These are phyloP conservation scores for Volucella zonaria DNA, from an alignment of 2,888 invertebrate species.

Conservation along the genomic window DNA sequence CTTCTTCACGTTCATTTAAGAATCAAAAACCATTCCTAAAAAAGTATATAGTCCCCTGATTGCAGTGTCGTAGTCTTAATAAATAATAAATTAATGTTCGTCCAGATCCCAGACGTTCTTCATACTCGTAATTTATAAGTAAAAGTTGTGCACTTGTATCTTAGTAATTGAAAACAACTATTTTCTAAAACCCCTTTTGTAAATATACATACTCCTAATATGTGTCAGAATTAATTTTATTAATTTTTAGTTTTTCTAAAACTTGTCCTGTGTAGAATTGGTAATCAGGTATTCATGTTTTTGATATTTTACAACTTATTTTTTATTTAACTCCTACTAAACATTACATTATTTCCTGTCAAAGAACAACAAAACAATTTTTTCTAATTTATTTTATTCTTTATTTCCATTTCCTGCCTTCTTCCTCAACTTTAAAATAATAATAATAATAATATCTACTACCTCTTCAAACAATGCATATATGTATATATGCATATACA, in stretches of 20 bases:
- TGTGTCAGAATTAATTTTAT: too few species aligned
- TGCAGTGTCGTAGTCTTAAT: conserved; percentile 5
- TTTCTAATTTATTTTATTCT: conserved; percentile 53
- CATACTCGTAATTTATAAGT: conserved; percentile 17
- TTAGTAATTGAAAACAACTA: conserved; percentile 11
- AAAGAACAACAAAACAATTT: conserved; percentile 41
- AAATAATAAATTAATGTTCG: conserved; percentile 10
- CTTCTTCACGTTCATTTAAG: conserved; percentile 27
- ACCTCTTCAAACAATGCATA: too few species aligned
- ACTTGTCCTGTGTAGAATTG: conserved; percentile 13
- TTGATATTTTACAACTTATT: neutral
- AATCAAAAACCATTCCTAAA: conserved; percentile 6
- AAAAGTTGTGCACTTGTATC: conserved; percentile 22
- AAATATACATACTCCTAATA: too few species aligned
- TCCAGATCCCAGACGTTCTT: conserved; percentile 9
- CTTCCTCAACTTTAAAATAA: conserved; percentile 27
- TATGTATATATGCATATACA: too few species aligned
- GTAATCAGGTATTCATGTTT: conserved; percentile 23
- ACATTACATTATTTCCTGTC: neutral
- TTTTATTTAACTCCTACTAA: conserved; percentile 4
- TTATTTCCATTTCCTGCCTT: conserved; percentile 50
- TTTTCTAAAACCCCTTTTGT: too few species aligned
- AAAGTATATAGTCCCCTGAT: conserved; percentile 9
- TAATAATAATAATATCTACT: conserved; percentile 11
- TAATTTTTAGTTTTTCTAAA: neutral